phyloP scores from a whole-genome alignment of 2,113 vertebrate species.

The Eulacestoma nigropectus region DNA sequence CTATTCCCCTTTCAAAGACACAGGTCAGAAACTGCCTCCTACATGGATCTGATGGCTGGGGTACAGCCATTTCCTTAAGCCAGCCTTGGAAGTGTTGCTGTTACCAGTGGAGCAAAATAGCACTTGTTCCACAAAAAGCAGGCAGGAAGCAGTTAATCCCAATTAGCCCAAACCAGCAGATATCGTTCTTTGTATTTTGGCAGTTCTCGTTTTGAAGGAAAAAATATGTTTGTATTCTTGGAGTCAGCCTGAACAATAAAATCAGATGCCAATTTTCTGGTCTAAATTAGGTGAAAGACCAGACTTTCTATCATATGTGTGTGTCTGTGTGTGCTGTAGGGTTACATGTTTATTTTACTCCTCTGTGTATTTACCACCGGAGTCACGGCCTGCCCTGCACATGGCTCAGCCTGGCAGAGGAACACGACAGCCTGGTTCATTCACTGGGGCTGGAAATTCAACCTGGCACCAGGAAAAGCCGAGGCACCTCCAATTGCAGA shows the following conservation, averaged over 20 bases:
- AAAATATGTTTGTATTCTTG: conserved; percentile 63
- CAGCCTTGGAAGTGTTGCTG: neutral
- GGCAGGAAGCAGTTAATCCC: conserved; percentile 38
- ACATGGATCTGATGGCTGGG: neutral
- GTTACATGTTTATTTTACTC: conserved; percentile 16
- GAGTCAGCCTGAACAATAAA: conserved; percentile 57
- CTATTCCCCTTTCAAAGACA: neutral
- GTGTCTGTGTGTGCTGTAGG: conserved; percentile 16
- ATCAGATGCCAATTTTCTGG: conserved; percentile 63
- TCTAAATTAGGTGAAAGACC: conserved; percentile 65
- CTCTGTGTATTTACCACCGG: neutral
- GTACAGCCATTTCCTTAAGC: neutral
- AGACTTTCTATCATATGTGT: conserved; percentile 32
- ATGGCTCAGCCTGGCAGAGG: conserved; percentile 30
- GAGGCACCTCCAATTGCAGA: neutral
- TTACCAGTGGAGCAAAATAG: neutral
- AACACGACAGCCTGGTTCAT: neutral
- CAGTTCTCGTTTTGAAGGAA: conserved; percentile 27
- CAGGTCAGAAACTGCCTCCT: neutral
- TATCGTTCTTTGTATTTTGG: conserved; percentile 55
- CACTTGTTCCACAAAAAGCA: neutral
- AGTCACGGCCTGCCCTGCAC: conserved; percentile 14
- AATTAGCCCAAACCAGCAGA: conserved; percentile 47
- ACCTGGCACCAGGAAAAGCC: conserved; percentile 26
- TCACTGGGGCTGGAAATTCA: conserved; percentile 31